These are phyloP conservation scores for Toxonevra muliebris DNA, from an alignment of 2,888 invertebrate species.

Conservation along the genomic window DNA sequence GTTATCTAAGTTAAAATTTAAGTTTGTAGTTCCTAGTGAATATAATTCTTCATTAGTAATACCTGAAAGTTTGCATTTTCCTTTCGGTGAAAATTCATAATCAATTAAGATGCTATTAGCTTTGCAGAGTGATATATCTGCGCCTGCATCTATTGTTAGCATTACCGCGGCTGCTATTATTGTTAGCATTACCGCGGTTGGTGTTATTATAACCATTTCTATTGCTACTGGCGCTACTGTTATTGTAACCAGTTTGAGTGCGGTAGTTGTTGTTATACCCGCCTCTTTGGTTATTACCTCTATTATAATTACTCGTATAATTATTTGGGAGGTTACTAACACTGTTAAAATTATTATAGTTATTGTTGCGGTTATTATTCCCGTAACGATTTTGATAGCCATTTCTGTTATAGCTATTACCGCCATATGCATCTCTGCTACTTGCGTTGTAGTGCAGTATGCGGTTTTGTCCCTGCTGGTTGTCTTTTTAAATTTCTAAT, in stretches of 20 bases:
- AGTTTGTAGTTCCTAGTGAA: constrained; percentile 6
- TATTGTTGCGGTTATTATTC: background rate
- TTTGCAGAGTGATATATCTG: constrained; percentile 28
- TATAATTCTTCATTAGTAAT: constrained; percentile 18
- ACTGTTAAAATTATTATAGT: constrained; percentile 1
- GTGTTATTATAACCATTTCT: background rate
- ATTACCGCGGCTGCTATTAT: background rate
- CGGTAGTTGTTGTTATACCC: too few relatives aligned
- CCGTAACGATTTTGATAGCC: too few relatives aligned
- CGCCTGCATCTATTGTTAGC: constrained; percentile 9
- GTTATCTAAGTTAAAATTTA: constrained; percentile 15
- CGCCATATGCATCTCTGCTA: too few relatives aligned
- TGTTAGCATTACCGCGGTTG: background rate
- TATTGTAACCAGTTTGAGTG: background rate
- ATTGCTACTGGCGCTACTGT: background rate
- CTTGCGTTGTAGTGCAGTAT: too few relatives aligned
- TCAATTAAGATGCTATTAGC: background rate
- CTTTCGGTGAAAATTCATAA: constrained; percentile 6
- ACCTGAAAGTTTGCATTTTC: background rate
- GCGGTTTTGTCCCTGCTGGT: too few relatives aligned
- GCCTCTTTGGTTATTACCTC: too few relatives aligned
- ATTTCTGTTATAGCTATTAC: too few relatives aligned
- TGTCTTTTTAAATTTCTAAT: too few relatives aligned
- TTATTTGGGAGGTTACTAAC: too few relatives aligned
- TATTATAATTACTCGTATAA: too few relatives aligned